phyloP scores from a whole-genome alignment of 1,140 invertebrate species.

The Eueides isabella region DNA sequence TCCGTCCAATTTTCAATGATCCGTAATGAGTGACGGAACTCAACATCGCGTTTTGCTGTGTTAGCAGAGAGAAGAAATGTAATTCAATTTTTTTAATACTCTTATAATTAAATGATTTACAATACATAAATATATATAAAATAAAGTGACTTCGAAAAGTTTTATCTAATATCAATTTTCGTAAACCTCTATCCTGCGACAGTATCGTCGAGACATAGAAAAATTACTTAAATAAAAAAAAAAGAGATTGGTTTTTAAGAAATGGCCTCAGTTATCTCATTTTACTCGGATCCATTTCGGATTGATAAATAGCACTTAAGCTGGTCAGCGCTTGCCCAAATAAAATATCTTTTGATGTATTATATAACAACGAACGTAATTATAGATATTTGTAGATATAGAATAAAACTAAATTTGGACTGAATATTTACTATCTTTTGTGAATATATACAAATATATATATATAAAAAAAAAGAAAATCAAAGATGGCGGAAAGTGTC shows the following conservation, averaged over 20 bases:
- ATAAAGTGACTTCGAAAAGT: not conserved
- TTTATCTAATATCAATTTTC: not conserved
- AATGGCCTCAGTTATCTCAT: conserved; percentile 36
- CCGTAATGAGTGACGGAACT: too few relatives aligned
- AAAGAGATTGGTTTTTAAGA: conserved; percentile 22
- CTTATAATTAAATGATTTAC: too few relatives aligned
- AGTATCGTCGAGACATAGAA: conserved; percentile 6
- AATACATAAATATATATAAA: not conserved
- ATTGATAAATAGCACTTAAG: conserved; percentile 68
- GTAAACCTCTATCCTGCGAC: not conserved
- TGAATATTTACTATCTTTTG: not conserved
- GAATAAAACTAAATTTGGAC: not conserved
- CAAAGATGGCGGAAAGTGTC: conserved; percentile 4
- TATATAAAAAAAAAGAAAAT: not conserved
- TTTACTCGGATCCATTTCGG: conserved; percentile 50
- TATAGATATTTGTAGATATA: not conserved
- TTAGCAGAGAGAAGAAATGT: too few relatives aligned
- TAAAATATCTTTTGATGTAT: conserved; percentile 69
- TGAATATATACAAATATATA: not conserved
- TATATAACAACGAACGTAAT: conserved; percentile 59
- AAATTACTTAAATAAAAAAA: conserved; percentile 26
- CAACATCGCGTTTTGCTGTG: too few relatives aligned
- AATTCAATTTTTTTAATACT: too few relatives aligned
- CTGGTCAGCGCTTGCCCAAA: conserved; percentile 64
- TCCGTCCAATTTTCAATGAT: too few relatives aligned